Base-by-base conservation (phyloP, 2,888 invertebrate genomes). In the Chalcis sispes region DNA sequence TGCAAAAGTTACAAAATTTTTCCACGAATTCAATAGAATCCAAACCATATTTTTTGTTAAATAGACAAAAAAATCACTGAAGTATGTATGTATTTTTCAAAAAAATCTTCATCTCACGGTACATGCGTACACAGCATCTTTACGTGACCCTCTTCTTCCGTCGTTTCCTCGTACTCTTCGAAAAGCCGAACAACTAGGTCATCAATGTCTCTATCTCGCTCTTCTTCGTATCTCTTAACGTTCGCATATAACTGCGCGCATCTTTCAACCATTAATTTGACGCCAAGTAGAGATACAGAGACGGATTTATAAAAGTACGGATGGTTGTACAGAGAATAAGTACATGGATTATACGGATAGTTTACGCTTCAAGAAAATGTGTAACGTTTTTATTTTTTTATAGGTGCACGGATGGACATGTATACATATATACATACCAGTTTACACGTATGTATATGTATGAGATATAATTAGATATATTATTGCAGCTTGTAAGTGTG, bases 101-200 rank as follows among this genome's bases (percentile, higher is more conserved):
- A 27, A 54, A 42, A 66, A 42, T 23, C 42, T 25, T 25, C 36
- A 54, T 66, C 54, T 27, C n/a, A 3, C 1, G 52, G n/a, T n/a
- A 15, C 20, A 23, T 15, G 2, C 8, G 29, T 23, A 27, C 13
- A 32, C 42, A 42, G 56, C 42, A 58, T 77, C 80, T 79, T 78
- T 75, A 65, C 72, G 61, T 76, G 79, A 77, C 78, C 77, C 79
- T 79, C 79, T 80, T 80, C 79, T 66, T 73, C 56, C 78, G 36
- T 65, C 54, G 76, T 54, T 76, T 80, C 77, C 77, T 48, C 80
- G 66, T 72, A 80, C 75, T 79, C 79, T 46, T 67, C 79, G 74
- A 78, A 79, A 71, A 77, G 80, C 74, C 81, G 79, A 80, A 79
- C 81, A 83, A 83, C 72, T 85, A 75, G 86, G 87, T 84, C 86